Conservation (phyloP, 2,797 vertebrate genomes). For the Fringilla coelebs region DNA sequence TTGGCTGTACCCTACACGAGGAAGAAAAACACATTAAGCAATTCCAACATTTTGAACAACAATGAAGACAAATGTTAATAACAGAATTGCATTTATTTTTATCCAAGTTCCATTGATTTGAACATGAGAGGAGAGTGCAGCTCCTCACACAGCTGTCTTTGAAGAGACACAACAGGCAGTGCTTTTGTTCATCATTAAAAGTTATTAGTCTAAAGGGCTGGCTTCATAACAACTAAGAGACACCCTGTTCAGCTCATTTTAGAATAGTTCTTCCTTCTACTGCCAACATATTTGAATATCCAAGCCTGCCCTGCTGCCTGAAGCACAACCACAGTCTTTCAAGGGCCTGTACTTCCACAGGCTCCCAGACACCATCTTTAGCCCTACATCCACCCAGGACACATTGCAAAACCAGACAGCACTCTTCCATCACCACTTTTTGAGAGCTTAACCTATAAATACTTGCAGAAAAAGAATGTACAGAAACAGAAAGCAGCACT, state of each 20-base stretch:
- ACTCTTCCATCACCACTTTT: rapidly evolving
- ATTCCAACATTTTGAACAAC: background rate
- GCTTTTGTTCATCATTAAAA: background rate
- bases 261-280: background rate
- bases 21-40: background rate
- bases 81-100: background rate
- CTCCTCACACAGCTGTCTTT: background rate
- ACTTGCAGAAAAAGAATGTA: background rate
- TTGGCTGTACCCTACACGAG: background rate
- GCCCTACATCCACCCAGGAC: background rate
- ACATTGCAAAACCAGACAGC: background rate
- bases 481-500: background rate
- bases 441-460: background rate
- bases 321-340: background rate
- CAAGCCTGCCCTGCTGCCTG: background rate
- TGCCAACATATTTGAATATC: conserved; percentile 14
- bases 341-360: background rate
- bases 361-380: background rate
- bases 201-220: background rate
- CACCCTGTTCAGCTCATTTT: background rate
- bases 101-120: background rate
- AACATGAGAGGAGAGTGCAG: background rate
- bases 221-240: background rate
- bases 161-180: background rate
- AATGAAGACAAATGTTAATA: background rate